Evolutionary conservation across 2,797 vertebrate genomes (phyloP).

Genomic region (Buceros bicornis): DNA sequence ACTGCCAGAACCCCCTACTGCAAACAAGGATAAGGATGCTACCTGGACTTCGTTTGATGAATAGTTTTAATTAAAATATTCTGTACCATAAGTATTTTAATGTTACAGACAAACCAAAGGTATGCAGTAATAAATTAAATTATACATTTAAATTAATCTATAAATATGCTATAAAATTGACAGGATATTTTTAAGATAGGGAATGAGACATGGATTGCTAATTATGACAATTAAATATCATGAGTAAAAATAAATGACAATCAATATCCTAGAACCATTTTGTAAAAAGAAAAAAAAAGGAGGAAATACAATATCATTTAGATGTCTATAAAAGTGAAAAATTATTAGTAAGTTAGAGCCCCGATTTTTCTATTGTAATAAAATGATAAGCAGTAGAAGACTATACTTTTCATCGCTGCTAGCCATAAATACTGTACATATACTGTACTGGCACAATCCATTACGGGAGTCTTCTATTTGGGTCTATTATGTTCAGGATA

Average conservation of each 20-base stretch:
- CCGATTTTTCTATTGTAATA: slow-evolving; percentile 64
- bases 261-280: slow-evolving; percentile 80
- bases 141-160: slow-evolving; percentile 86
- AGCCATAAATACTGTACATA: slow-evolving; percentile 49
- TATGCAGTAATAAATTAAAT: slow-evolving; percentile 85
- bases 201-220: slow-evolving; percentile 79
- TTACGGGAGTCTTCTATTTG: slow-evolving; percentile 63
- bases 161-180: slow-evolving; percentile 85
- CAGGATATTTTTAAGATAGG: slow-evolving; percentile 81
- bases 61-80: slow-evolving; percentile 91
- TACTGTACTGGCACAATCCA: slow-evolving; percentile 46
- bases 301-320: slow-evolving; percentile 76
- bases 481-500: slow-evolving; percentile 44
- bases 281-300: slow-evolving; percentile 63
- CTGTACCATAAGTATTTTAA: slow-evolving; percentile 88
- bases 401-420: slow-evolving; percentile 54
- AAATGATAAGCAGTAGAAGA: slow-evolving; percentile 47
- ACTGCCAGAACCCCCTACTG: slow-evolving; percentile 82
- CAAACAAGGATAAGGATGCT: slow-evolving; percentile 82
- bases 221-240: slow-evolving; percentile 85
- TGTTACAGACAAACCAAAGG: slow-evolving; percentile 86
- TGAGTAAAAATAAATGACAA: slow-evolving; percentile 83
- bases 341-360: slow-evolving; percentile 55
- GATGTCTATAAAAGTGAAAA: slow-evolving; percentile 75
- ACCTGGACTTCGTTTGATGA: slow-evolving; percentile 87